Conservation (phyloP, 2,888 invertebrate genomes). For the Tachystola acroxantha region DNA sequence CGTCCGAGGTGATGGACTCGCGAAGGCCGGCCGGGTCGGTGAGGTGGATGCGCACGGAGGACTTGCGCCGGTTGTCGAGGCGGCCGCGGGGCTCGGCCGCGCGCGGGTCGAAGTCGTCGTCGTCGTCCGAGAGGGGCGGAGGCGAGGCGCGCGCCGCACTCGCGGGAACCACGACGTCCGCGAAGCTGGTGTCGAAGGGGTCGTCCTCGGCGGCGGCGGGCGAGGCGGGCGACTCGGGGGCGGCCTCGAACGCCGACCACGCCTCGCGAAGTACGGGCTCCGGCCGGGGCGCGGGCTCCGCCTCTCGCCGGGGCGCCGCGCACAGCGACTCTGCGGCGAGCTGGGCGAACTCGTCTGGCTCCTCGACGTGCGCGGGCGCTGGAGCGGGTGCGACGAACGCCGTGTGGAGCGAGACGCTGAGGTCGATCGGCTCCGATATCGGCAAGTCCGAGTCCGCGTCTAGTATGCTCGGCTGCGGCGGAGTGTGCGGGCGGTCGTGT, state of each 20-base stretch:
- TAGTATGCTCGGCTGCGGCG: constrained; percentile 85
- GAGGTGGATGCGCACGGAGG: constrained; percentile 79
- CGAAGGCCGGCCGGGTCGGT: constrained; percentile 81
- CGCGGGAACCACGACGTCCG: constrained; percentile 84
- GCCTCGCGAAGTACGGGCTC: constrained; percentile 71
- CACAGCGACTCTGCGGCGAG: constrained; percentile 89
- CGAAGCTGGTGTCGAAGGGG: constrained; percentile 92
- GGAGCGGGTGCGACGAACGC: constrained; percentile 19
- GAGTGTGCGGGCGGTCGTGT: constrained; percentile 84
- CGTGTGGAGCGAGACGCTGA: constrained; percentile 81
- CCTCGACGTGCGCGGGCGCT: constrained; percentile 69
- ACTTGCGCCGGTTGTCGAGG: constrained; percentile 66
- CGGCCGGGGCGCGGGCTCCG: constrained; percentile 53
- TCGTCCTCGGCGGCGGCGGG: constrained; percentile 84
- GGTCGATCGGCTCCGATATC: constrained; percentile 83
- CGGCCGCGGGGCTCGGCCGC: constrained; percentile 74
- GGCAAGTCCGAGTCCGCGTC: constrained; percentile 86
- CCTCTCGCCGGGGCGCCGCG: no score
- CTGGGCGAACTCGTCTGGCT: constrained; percentile 87
- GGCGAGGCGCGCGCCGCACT: constrained; percentile 44
- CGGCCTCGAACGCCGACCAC: constrained; percentile 83
- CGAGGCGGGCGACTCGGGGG: constrained; percentile 78
- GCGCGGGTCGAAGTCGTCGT: constrained; percentile 81
- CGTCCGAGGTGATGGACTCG: constrained; percentile 76
- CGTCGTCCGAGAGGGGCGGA: constrained; percentile 58